Percentiles rank a stretch among this genome's conserved stretches.
These are phyloP conservation scores for Macrostomum lignano DNA, from an alignment of 1,140 invertebrate species.

Conservation along the genomic window DNA sequence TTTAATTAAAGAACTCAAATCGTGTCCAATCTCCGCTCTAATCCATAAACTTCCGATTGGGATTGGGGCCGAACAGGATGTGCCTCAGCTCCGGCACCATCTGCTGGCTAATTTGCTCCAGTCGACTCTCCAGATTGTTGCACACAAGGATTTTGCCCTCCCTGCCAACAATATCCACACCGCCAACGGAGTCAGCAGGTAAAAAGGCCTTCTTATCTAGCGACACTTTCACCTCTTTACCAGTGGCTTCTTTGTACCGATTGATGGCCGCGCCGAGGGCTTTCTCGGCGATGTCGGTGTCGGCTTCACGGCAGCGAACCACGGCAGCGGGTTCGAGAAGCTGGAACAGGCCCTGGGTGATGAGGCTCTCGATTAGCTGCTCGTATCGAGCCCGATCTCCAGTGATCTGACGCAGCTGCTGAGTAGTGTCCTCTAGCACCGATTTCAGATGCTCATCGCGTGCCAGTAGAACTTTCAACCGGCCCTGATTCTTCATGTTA, in stretches of 20 bases:
- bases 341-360: conserved; percentile 43
- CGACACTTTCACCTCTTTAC: conserved; percentile 1
- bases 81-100: conserved; percentile 68
- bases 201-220: conserved; percentile 3
- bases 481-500: conserved; percentile 87
- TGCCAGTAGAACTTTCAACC: conserved; percentile 71
- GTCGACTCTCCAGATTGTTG: conserved; percentile 70
- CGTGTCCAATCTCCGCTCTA: too few relatives aligned
- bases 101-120: conserved; percentile 72
- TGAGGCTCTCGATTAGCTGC: conserved; percentile 49
- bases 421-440: conserved; percentile 64
- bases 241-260: conserved; percentile 4
- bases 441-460: conserved; percentile 68
- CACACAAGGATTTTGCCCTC: conserved; percentile 58
- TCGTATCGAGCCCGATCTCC: conserved; percentile 41
- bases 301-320: conserved; percentile 48
- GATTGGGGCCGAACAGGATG: conserved; percentile 67
- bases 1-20: too few relatives aligned
- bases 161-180: conserved; percentile 53
- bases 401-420: conserved; percentile 48
- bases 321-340: conserved; percentile 51
- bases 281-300: conserved; percentile 33
- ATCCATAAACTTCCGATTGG: conserved; percentile 80
- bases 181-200: conserved; percentile 39
- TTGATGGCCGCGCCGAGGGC: not conserved